Percentiles rank a stretch among this genome's conserved stretches.
Conservation (phyloP, 1,140 invertebrate species). For the Pogonognathellus flavescens region DNA sequence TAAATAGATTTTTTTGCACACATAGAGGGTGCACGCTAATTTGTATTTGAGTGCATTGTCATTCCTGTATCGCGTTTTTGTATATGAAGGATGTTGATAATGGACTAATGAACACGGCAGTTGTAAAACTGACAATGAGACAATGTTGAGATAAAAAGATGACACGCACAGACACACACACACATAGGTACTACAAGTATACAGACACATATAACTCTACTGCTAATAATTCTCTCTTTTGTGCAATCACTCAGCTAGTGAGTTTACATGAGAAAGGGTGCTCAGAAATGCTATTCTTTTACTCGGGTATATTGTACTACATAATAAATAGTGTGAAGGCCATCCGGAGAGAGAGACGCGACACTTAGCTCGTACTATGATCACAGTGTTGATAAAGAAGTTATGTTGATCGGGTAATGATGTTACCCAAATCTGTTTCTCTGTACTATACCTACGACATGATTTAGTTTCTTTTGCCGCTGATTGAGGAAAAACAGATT, state of each 20-base stretch:
- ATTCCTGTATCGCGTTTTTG: too few species aligned
- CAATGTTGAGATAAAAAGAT: too few species aligned
- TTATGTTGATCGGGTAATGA: neutral
- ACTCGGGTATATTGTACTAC: neutral
- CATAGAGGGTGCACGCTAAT: too few species aligned
- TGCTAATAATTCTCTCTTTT: neutral
- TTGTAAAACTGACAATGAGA: too few species aligned
- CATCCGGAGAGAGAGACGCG: neutral
- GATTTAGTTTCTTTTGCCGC: neutral
- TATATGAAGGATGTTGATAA: too few species aligned
- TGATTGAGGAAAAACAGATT: conserved; percentile 27
- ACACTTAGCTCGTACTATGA: neutral
- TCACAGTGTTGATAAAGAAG: neutral
- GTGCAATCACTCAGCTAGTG: neutral
- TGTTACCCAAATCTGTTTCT: neutral
- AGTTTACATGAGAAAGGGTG: neutral
- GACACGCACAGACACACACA: too few species aligned
- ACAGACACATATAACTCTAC: too few species aligned
- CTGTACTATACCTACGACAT: neutral
- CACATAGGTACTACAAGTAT: too few species aligned
- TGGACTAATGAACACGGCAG: too few species aligned
- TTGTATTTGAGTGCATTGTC: too few species aligned
- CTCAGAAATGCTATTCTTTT: conserved; percentile 28
- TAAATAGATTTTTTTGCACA: too few species aligned
- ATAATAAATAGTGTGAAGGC: too few species aligned